Evolutionary conservation across 2,113 vertebrate species (phyloP), one percentile per base, ranked within the genome.

Genomic region (Solea solea): DNA sequence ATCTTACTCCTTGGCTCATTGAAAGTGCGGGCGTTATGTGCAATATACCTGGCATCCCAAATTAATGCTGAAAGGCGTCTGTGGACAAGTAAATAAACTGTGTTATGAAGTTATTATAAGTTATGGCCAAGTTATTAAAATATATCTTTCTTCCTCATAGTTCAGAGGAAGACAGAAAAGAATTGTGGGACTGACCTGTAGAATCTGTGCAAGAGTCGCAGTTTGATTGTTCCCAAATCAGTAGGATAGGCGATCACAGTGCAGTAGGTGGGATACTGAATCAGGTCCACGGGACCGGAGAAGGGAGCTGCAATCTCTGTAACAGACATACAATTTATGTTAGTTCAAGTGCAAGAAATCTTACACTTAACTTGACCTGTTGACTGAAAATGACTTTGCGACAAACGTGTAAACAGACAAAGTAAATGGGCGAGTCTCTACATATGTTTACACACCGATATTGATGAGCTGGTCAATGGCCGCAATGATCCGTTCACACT

Each of bases 1-100:
- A 99, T 99, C 78, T 95, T 95, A 90, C 98, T 99, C n/a, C 94
- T 93, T 27, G 97, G 97, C 86, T 97, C 98, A 59, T 99, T 98
- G 91, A 99, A 99, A 73, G 96, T 97, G 75, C 92, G 94, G 69
- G 98, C 97, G 42, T 99, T 99, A 73, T 95, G 94, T 84, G 96
- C 95, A 83, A 99, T 96, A 44, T 95, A 96, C 63, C 95, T 95
- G 54, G 95, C 95, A 90, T 99, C 98, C 98, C 98, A 99, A 67
- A 98, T 94, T 88, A 99, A 81, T 8, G 98, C 96, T 61, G 96
- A 97, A 2, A 97, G 90, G 69, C 97, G 95, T 92, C 98, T 99
- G 87, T 58, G 88, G 90, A 86, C 28, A 25, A 58, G 0, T 52
- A 70, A n/a, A 7, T 44, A 44, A 44, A 44, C 42, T 44, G 42